Evolutionary conservation across 2,113 vertebrate genomes (phyloP), one percentile per base, ranked within the genome.

Genomic region (Ploceus nigricollis): DNA sequence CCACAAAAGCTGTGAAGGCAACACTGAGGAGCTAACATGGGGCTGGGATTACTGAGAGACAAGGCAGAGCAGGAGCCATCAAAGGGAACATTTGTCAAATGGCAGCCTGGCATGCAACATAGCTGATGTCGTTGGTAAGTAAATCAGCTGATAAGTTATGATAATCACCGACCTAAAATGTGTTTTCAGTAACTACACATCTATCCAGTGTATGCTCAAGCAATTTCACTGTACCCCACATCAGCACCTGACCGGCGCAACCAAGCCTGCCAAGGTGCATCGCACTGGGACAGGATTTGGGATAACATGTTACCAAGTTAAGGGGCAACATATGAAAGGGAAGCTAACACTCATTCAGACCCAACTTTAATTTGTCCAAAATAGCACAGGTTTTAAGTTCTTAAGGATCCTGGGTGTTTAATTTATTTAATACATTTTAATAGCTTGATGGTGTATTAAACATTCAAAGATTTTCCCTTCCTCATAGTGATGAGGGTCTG

Each of bases 361-460:
- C 3, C 73, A 81, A 28, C 5, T 66, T 95, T 48, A 93, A 69
- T 75, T 89, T 60, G 63, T 61, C 72, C 27, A 90, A 77, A 94
- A 96, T 54, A 92, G 31, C 63, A 66, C 13, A 69, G 39, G 30
- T 68, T 84, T 93, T 47, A 87, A 78, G 40, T 64, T 51, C 69
- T 89, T 85, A 92, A 80, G 18, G 23, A 39, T 91, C 58, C 30
- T 4, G 18, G 13, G 8, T 82, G 58, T 53, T 79, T 79, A 91
- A 87, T 87, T 65, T 19, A 77, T 89, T 93, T 78, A 93, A 87
- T 75, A 58, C 16, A 68, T 87, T 93, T 81, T 48, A 91, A 93
- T 78, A 57, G 37, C 30, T 33, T 82, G 84, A 57, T 53, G 60
- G 42, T 86, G 53, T 85, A 89, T 88, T 90, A 93, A 94, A 69